Evolutionary conservation across 2,797 vertebrate genomes (phyloP), one percentile per base, ranked within the genome.

Genomic region (Dallia pectoralis): DNA sequence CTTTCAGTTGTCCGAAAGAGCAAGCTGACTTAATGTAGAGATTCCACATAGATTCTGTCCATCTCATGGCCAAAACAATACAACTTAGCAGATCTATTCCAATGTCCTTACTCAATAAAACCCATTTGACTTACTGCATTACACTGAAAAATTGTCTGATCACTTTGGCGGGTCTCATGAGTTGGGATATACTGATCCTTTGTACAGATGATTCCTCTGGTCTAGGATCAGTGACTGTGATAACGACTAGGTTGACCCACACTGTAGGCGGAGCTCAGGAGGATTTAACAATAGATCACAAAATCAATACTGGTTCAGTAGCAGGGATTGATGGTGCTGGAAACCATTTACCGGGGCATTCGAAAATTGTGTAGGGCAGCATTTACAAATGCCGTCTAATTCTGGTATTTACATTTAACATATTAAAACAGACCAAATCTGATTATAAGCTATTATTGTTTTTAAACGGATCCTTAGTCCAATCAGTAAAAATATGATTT

Each of bases 1-100:
- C 77, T 71, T 0, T 3, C 53, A n/a, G 68, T 71, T 82, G 74
- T 77, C 81, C 83, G 82, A 70, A 40, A 19, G 68, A 32, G 75
- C 74, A 83, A 79, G 56, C 74, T 27, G 62, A 76, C 59, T 51
- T 44, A 36, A 63, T 29, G 61, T 53, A 32, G 25, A 6, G 30
- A 0, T 22, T 56, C n/a, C 51, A 9, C 22, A 59, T 59, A 59
- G 53, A 59, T 59, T 25, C 22, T 4, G 0, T 59, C 22, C 12
- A 53, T 59, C 53, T 22, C 53, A 14, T 59, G 22, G 53, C 53
- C n/a, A 59, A 9, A 14, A 25, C 7, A 22, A 59, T 25, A 12
- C 3, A 59, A 59, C 22, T 12, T 25, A 25, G 53, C 61, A 63
- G 29, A 29, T 63, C 25, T 16, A 14, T 62, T 30, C 61, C 59